Evolutionary conservation across 2,797 vertebrate genomes (phyloP), one percentile per base, ranked within the genome.

Genomic region (Hoplostethus mediterraneus): DNA sequence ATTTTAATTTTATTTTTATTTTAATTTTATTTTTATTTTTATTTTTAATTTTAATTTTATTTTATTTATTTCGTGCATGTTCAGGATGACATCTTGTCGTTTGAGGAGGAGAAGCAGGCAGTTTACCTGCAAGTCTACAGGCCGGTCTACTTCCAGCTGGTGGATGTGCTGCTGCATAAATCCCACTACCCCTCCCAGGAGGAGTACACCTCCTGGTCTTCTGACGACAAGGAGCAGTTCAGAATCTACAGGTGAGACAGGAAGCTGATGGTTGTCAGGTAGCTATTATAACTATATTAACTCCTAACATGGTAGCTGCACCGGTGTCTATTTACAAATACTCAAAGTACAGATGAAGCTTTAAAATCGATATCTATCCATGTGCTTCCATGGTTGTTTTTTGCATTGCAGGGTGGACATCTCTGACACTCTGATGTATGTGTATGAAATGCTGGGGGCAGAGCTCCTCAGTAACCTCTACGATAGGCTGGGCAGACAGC

Each of bases 381-480:
- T 55, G 52, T 56, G 14, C 21, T 14, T 25, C 9, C 3, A 1
- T n/a, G 12, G 1, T 7, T 68, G 12, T 21, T 31, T 77, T 40
- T 70, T 74, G 5, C 17, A 48, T 81, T 57, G 11, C 88, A 99
- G 98, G 89, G 97, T 99, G 83, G 98, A 99, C 84, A 99, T 99
- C 77, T 99, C 98, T 0, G 98, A 99, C 88, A 99, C 98, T 0
- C 93, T 99, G 83, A 99, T 99, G 98, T 99, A 98, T 0, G 97
- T 99, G 66, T 99, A 99, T 13, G 98, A 99, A 90, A 98, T 99
- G 96, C 86, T 99, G 92, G 98, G 98, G 0, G 96, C 97, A 0
- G 98, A 99, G 93, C 94, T 99, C 70, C 95, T 99, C 82, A 97
- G 97, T 90, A 98, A 95, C 88, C 96, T 99, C 58, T 99, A 99